A percentile compares a stretch with the other conserved stretches of the same genome.
Evolutionary conservation across 2,888 invertebrate genomes (phyloP).

Genomic region (Hypomecis atomaria): DNA sequence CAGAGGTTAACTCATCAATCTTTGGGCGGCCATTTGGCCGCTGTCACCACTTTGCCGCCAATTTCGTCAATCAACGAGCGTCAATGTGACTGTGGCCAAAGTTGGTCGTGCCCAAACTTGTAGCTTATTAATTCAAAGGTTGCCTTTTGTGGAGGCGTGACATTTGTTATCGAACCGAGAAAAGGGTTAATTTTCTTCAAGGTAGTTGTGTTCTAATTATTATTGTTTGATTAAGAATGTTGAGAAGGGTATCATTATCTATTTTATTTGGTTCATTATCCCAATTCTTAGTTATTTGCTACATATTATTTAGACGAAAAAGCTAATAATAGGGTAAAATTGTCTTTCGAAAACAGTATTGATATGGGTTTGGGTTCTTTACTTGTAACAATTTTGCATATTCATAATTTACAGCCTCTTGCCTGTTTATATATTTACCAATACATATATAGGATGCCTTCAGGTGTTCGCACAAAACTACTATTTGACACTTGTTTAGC

Average conservation of each 20-base stretch:
- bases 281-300: too few species aligned
- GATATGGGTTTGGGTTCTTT: too few species aligned
- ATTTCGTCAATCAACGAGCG: constrained; percentile 36
- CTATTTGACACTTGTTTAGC: too few species aligned
- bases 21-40: constrained; percentile 37
- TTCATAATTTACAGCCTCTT: too few species aligned
- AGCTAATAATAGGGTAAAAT: too few species aligned
- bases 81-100: constrained; percentile 24
- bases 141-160: constrained; percentile 10
- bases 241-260: background rate
- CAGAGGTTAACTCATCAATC: constrained; percentile 40
- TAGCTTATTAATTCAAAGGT: constrained; percentile 21
- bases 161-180: background rate
- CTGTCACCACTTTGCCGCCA: constrained; percentile 34
- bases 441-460: too few species aligned
- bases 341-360: too few species aligned
- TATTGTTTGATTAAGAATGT: background rate
- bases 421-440: too few species aligned
- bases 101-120: constrained; percentile 3
- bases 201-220: background rate
- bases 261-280: too few species aligned
- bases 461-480: too few species aligned
- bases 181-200: background rate
- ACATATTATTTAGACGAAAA: too few species aligned
- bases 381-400: too few species aligned